These are phyloP conservation scores for Achroia grisella DNA, from an alignment of 1,140 invertebrate species.

Conservation along the genomic window DNA sequence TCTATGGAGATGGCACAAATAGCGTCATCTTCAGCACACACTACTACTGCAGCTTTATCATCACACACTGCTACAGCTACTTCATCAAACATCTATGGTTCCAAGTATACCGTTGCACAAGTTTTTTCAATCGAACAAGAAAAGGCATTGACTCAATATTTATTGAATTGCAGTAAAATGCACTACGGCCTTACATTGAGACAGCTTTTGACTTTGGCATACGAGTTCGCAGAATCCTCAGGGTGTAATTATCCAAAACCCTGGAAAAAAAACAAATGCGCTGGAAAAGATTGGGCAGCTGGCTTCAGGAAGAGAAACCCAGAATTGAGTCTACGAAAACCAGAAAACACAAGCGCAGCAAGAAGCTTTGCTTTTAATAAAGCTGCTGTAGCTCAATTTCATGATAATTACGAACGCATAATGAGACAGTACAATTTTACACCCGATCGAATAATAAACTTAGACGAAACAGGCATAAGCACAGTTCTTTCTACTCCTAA, in stretches of 20 bases:
- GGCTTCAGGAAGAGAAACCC: slow-evolving; percentile 14
- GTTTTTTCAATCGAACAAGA: slow-evolving; percentile 1
- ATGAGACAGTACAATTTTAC: not conserved
- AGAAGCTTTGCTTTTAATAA: slow-evolving; percentile 12
- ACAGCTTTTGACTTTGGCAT: slow-evolving; percentile 5
- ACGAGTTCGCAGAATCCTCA: slow-evolving; percentile 25
- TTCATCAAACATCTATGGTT: slow-evolving; percentile 3
- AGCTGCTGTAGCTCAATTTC: not conserved
- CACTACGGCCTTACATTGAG: slow-evolving; percentile 23
- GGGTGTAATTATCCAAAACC: slow-evolving; percentile 2
- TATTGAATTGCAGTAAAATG: slow-evolving; percentile 24
- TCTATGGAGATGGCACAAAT: too few species aligned
- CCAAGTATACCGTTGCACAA: slow-evolving; percentile 1
- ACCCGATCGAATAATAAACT: not conserved
- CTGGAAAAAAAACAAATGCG: slow-evolving; percentile 16
- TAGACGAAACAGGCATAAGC: slow-evolving; percentile 14
- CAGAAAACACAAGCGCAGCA: slow-evolving; percentile 51
- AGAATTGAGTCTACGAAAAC: slow-evolving; percentile 40
- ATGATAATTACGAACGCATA: not conserved
- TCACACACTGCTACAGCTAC: slow-evolving; percentile 3
- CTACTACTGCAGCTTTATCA: not conserved
- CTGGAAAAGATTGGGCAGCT: slow-evolving; percentile 7
- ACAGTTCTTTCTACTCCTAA: slow-evolving; percentile 44
- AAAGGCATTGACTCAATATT: not conserved
- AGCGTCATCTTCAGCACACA: too few species aligned